These are phyloP conservation scores for Pseudomyrmex pallidus DNA, from an alignment of 1,140 invertebrate species.

Conservation along the genomic window DNA sequence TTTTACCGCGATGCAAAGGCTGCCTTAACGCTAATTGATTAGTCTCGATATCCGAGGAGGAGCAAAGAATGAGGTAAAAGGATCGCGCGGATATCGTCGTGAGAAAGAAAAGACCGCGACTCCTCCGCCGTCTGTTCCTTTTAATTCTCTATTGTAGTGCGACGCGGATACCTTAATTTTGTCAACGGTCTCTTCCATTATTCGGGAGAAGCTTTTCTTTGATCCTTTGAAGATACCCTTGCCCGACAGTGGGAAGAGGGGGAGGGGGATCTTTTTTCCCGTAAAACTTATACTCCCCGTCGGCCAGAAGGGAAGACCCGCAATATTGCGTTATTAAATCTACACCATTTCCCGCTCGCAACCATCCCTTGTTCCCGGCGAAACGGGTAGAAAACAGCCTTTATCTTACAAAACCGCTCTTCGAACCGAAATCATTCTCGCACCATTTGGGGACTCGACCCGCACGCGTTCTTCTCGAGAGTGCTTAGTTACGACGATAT, in stretches of 20 bases:
- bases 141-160: constrained; percentile 24
- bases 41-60: not conserved
- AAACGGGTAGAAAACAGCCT: constrained; percentile 13
- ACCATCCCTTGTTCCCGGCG: not conserved
- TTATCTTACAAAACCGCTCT: constrained; percentile 40
- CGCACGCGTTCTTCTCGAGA: not conserved
- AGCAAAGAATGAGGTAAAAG: not conserved
- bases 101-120: constrained; percentile 12
- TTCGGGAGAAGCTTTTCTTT: constrained; percentile 22
- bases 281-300: constrained; percentile 8
- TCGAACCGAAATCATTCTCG: constrained; percentile 16
- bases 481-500: not conserved
- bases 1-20: constrained; percentile 20
- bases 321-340: constrained; percentile 61
- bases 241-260: not conserved
- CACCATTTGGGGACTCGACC: constrained; percentile 1
- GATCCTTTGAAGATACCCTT: constrained; percentile 28
- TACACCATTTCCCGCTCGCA: constrained; percentile 32
- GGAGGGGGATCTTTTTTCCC: not conserved
- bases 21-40: constrained; percentile 52
- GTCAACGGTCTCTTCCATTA: constrained; percentile 42
- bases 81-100: constrained; percentile 5
- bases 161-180: constrained; percentile 36
- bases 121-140: constrained; percentile 3
- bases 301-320: not conserved